These are phyloP conservation scores for Manis javanica DNA, from an alignment of 2,797 vertebrate species.

Conservation along the genomic window DNA sequence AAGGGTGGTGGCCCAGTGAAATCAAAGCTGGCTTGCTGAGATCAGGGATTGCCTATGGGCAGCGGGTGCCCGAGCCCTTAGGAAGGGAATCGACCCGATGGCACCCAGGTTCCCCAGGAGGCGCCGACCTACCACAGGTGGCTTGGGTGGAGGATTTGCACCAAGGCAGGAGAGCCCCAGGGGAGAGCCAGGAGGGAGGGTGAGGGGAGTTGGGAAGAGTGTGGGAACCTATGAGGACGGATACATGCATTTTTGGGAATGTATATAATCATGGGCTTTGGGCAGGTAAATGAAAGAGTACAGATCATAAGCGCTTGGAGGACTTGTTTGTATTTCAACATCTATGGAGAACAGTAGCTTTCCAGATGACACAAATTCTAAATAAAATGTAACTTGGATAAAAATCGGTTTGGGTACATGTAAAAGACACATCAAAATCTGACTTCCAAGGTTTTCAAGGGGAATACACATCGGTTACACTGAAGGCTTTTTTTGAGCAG, in stretches of 20 bases:
- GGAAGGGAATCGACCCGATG: fast-evolving
- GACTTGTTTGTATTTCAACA: fast-evolving
- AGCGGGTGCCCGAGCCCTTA: fast-evolving
- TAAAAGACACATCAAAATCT: no score
- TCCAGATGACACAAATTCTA: neutral
- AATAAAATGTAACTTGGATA: neutral
- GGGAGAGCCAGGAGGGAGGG: fast-evolving
- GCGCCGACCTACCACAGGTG: fast-evolving
- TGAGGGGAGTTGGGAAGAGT: fast-evolving
- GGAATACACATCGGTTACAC: fast-evolving
- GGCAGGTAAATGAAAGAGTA: no score
- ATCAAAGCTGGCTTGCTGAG: no score
- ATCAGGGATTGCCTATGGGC: fast-evolving
- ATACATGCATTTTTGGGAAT: neutral
- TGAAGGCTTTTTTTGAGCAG: neutral
- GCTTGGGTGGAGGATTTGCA: neutral
- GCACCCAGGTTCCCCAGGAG: neutral
- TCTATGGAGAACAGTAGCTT: neutral
- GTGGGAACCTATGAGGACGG: neutral
- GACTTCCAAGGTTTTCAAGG: neutral
- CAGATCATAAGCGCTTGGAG: neutral
- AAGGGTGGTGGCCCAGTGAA: neutral
- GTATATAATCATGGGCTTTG: no score
- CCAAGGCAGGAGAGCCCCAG: neutral
- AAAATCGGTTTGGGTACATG: no score